phyloP scores from a whole-genome alignment of 2,113 vertebrate species.

The Lagopus muta region DNA sequence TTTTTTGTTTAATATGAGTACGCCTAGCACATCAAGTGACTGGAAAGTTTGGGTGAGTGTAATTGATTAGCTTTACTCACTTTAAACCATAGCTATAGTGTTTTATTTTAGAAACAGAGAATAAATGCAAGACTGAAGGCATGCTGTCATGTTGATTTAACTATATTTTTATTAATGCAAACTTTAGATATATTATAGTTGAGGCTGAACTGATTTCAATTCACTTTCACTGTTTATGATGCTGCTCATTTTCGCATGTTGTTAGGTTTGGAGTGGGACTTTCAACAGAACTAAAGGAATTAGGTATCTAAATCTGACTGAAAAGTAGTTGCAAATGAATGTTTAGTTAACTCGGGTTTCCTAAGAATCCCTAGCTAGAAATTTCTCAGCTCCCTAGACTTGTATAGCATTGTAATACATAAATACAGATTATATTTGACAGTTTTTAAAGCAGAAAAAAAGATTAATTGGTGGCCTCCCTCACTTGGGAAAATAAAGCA shows the following conservation, averaged over 20 bases:
- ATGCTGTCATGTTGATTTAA: background rate
- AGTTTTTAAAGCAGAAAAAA: background rate
- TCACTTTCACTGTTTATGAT: background rate
- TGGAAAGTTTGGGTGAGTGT: background rate
- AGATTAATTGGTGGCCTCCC: background rate
- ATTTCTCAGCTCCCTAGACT: background rate
- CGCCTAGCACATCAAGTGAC: background rate
- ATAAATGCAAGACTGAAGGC: background rate
- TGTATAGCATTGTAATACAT: background rate
- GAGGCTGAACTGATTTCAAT: background rate
- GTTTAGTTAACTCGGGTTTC: background rate
- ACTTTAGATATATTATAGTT: background rate
- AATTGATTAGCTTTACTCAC: background rate
- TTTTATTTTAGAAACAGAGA: slow-evolving; percentile 5
- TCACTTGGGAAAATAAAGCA: background rate
- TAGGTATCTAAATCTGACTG: background rate
- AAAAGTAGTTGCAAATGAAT: background rate
- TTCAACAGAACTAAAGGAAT: background rate
- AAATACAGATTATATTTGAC: background rate
- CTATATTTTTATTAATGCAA: background rate
- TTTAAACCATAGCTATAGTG: background rate
- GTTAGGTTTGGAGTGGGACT: background rate
- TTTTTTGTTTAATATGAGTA: slow-evolving; percentile 4
- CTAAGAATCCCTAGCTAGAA: background rate
- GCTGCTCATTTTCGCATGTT: background rate